A percentile compares a stretch with the other conserved stretches of the same genome.
Conservation (phyloP, 2,888 invertebrate genomes). For the Drosophila multiciliata region DNA sequence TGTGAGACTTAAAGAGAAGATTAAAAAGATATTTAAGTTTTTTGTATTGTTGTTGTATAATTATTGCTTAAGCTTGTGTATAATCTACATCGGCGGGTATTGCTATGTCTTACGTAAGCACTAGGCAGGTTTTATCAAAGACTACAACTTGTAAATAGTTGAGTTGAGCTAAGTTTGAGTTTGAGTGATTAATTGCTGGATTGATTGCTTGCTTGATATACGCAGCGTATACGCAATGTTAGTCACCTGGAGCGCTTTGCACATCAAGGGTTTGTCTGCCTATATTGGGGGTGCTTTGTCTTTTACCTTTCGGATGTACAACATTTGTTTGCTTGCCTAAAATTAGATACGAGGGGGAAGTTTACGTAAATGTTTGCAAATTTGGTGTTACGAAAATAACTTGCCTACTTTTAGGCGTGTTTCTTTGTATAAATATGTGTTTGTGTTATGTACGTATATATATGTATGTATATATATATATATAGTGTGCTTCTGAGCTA, state of each 20-base stretch:
- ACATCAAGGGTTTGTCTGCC: constrained; percentile 82
- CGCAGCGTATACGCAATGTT: constrained; percentile 73
- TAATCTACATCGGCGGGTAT: constrained; percentile 22
- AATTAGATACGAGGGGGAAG: constrained; percentile 66
- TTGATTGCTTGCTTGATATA: constrained; percentile 39
- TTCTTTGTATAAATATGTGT: constrained; percentile 1
- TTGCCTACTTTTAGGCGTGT: constrained; percentile 60
- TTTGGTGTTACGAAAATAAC: constrained; percentile 18
- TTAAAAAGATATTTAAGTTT: constrained; percentile 17
- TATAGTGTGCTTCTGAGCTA: constrained; percentile 53
- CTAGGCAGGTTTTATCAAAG: constrained; percentile 47
- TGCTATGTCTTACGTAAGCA: constrained; percentile 47
- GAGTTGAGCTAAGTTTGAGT: constrained; percentile 45
- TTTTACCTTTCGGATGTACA: constrained; percentile 83
- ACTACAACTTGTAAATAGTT: constrained; percentile 59
- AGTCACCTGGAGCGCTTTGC: constrained; percentile 82
- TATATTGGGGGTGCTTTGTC: constrained; percentile 82
- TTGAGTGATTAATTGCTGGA: constrained; percentile 42
- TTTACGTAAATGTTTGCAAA: constrained; percentile 44
- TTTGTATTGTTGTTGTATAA: constrained; percentile 6
- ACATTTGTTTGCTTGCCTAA: constrained; percentile 84
- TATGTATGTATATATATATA: constrained; percentile 3
- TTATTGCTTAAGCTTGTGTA: constrained; percentile 36
- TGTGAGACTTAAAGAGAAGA: constrained; percentile 39
- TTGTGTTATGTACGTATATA: constrained; percentile 9